phyloP scores from a whole-genome alignment of 2,888 invertebrate species.

The Zygogramma bicolorata region DNA sequence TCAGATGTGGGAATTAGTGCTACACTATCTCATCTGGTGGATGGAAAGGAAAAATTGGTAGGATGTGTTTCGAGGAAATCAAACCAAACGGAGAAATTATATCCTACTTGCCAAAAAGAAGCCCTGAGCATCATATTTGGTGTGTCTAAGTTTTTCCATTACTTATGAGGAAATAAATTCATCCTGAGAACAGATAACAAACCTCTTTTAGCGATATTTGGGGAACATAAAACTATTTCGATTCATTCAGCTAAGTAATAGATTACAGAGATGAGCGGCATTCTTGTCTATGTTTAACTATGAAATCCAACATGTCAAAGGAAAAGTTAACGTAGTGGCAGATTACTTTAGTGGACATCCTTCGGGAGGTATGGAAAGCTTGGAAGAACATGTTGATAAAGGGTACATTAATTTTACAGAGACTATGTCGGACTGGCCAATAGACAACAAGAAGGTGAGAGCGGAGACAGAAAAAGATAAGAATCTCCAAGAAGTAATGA shows the following conservation, averaged over 20 bases:
- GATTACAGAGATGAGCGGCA: background rate
- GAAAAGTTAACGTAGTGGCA: background rate
- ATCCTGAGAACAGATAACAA: background rate
- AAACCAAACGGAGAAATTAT: background rate
- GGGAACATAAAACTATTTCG: background rate
- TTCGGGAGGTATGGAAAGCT: background rate
- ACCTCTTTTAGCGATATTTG: background rate
- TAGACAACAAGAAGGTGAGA: background rate
- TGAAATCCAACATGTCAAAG: background rate
- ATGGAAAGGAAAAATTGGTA: background rate
- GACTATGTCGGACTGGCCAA: background rate
- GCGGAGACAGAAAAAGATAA: background rate
- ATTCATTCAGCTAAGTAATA: background rate
- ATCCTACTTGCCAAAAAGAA: background rate
- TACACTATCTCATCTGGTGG: background rate
- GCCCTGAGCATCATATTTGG: background rate
- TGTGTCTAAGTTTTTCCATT: background rate
- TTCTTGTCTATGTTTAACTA: background rate
- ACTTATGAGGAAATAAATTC: background rate
- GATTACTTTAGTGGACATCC: background rate
- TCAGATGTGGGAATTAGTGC: background rate
- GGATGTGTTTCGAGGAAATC: background rate
- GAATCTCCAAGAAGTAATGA: background rate
- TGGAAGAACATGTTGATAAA: background rate
- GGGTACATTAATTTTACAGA: conserved; percentile 17